Base-by-base conservation (phyloP, 2,797 vertebrate species). In the Selene dorsalis region DNA sequence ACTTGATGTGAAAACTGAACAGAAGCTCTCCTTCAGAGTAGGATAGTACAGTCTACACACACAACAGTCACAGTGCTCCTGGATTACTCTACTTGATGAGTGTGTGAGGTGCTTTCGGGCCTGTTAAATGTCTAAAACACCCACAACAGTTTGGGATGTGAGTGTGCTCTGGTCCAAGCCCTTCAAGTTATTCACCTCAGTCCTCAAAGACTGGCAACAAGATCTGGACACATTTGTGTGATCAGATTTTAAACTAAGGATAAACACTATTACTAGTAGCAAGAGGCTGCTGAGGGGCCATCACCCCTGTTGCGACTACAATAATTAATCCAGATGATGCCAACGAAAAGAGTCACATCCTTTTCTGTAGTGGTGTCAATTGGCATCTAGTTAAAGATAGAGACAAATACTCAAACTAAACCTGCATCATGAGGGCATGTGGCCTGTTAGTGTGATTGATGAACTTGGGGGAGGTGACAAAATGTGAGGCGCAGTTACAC, bases 1-100 rank as follows among this genome's bases (percentile, higher is more conserved):
- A 77, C 63, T 79, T 72, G 12, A 55, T 72, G 74, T 77, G 73
- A 75, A 47, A 81, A 71, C 61, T 89, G 65, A 39, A 73, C 72
- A 79, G 59, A 85, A n/a, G 22, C 62, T 73, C 32, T 77, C 39
- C 61, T 63, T 68, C 26, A 45, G 38, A 65, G 70, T 59, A 30
- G 20, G 32, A 60, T 24, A 13, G 61, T 75, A 60, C 57, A 82
- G 48, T 61, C 72, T 62, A 78, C 35, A 80, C 75, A 85, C 81
- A 85, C 28, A 79, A 10, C 72, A 53, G 53, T 55, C 62, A 75
- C 73, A 77, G 50, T 60, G 67, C 73, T 74, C 24, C 75, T 70
- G 57, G 65, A 60, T 56, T 35, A 50, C 24, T 52, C 39, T 69
- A 60, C 24, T 6, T 18, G 48, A 60, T 58, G 52, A 35, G 32